Evolutionary conservation across 2,797 vertebrate species (phyloP), one percentile per base, ranked within the genome.

Genomic region (Limnodromus scolopaceus): DNA sequence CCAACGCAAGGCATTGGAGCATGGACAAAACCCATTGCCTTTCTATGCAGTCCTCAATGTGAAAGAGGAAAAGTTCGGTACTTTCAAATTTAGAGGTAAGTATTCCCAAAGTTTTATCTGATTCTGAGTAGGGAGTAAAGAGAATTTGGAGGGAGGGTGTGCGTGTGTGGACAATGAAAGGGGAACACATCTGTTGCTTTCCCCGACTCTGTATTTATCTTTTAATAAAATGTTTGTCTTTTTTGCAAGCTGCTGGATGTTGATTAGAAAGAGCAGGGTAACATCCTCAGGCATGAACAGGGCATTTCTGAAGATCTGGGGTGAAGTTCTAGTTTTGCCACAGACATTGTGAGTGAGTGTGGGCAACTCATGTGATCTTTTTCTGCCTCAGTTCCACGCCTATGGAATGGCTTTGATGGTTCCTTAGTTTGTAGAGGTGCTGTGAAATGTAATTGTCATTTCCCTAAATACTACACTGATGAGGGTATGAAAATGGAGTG

Each of bases 1-100:
- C 69, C 98, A 99, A 96, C 98, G 97, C 87, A 97, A 93, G 87
- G 98, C 99, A 22, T 77, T 99, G 95, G 96, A 95, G 45, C 94
- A 95, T 2, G 99, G 99, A 25, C 99, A 99, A 97, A 99, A 99
- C 92, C 99, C 99, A 5, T 94, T 99, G 48, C 99, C 99, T 48
- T 98, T 99, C 87, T 99, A 99, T 96, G 98, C 98, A 55, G 98
- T 98, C 64, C 98, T 99, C 85, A 99, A 99, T 70, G 98, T 98
- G 81, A 99, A 99, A 96, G 94, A 96, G 2, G 90, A 87, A 60
- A 87, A 94, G 41, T 95, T 97, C 69, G 96, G 94, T 51, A 98
- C 98, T 76, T 97, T 98, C 93, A 97, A 98, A 88, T 98, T 98
- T 94, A 98, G 95, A 88, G 98, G 98, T 98, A 97, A 68, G 88